These are phyloP conservation scores for Symphodus melops DNA, from an alignment of 2,113 vertebrate species.

Conservation along the genomic window DNA sequence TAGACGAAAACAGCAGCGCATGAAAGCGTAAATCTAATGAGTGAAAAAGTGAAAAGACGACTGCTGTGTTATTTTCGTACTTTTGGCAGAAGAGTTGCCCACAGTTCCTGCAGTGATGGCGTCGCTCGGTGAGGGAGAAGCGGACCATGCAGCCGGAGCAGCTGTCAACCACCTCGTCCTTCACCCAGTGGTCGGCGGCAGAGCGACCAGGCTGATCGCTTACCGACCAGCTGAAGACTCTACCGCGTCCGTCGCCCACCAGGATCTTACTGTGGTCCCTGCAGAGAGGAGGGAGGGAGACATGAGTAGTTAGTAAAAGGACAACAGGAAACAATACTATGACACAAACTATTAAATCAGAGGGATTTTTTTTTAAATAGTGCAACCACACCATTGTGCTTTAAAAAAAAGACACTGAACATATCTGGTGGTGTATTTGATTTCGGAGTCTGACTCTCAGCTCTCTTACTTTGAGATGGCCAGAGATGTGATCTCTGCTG, in stretches of 20 bases:
- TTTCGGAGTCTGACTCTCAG: not conserved
- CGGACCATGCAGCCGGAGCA: slow-evolving; percentile 93
- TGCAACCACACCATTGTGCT: too few relatives aligned
- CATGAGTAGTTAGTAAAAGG: too few relatives aligned
- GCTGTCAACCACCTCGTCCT: slow-evolving; percentile 96
- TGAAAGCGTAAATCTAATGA: not conserved
- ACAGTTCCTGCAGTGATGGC: slow-evolving; percentile 98
- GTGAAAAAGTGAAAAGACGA: not conserved
- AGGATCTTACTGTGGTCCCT: slow-evolving; percentile 99
- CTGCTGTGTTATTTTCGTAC: slow-evolving; percentile 76
- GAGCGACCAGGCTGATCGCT: slow-evolving; percentile 96
- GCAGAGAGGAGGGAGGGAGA: not conserved
- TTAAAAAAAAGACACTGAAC: too few relatives aligned
- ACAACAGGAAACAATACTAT: too few relatives aligned
- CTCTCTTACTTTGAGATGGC: slow-evolving; percentile 93
- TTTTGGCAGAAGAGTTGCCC: slow-evolving; percentile 99
- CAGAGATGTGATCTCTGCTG: slow-evolving; percentile 93
- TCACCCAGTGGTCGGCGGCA: slow-evolving; percentile 98
- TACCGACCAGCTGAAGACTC: slow-evolving; percentile 98
- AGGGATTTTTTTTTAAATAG: too few relatives aligned
- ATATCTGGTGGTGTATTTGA: too few relatives aligned
- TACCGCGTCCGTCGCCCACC: slow-evolving; percentile 93
- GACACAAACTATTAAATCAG: too few relatives aligned
- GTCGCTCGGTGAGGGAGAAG: slow-evolving; percentile 95
- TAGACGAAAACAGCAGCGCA: too few relatives aligned